Evolutionary conservation across 2,888 invertebrate genomes (phyloP).

Genomic region (Ditula angustiorana): DNA sequence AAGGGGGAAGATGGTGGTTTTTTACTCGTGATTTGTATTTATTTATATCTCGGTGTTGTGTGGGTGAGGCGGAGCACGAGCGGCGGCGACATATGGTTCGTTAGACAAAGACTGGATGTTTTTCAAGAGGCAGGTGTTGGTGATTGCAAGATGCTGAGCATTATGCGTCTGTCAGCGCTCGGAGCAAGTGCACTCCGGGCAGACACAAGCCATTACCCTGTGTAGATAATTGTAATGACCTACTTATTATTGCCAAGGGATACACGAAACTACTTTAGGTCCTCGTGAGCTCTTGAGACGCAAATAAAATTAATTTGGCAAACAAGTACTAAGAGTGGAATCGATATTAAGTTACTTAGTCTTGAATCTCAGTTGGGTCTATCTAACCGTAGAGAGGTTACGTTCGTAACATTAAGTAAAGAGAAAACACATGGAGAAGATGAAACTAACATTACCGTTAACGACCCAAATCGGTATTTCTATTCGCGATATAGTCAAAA

Average conservation of each 20-base stretch:
- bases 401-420: too few relatives aligned
- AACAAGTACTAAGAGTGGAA: too few relatives aligned
- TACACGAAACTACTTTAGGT: neutral
- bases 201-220: neutral
- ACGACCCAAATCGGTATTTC: too few relatives aligned
- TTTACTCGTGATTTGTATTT: slow-evolving; percentile 62
- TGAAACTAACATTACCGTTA: too few relatives aligned
- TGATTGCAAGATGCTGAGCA: slow-evolving; percentile 44
- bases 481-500: too few relatives aligned
- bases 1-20: slow-evolving; percentile 70
- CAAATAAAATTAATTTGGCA: neutral
- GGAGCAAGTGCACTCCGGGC: slow-evolving; percentile 22
- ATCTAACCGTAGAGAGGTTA: too few relatives aligned
- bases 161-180: slow-evolving; percentile 46
- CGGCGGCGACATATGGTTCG: slow-evolving; percentile 73
- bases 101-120: slow-evolving; percentile 65
- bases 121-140: slow-evolving; percentile 64
- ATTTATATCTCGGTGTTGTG: slow-evolving; percentile 59
- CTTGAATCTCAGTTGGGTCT: too few relatives aligned
- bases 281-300: neutral
- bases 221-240: slow-evolving; percentile 20
- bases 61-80: slow-evolving; percentile 62
- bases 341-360: too few relatives aligned
- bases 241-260: slow-evolving; percentile 2
- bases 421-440: too few relatives aligned